Base-by-base conservation (phyloP, 2,888 invertebrate species). In the Gymnosoma rotundatum region DNA sequence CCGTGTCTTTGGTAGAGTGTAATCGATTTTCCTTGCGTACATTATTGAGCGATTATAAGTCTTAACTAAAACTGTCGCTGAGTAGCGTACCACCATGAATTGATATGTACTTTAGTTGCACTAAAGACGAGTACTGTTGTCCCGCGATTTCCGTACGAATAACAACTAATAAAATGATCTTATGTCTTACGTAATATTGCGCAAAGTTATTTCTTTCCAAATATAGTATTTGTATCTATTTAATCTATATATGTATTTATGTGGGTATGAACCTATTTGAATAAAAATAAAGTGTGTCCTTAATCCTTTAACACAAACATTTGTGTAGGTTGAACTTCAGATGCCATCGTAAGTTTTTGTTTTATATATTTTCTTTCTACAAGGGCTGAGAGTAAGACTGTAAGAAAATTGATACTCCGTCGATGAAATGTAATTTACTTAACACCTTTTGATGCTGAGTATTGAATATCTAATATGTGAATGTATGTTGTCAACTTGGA, bases 351-450 rank as follows among this genome's bases (percentile, higher is more conserved):
- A 42, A 3, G 10, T 42, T 12, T 48, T 48, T 32, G 32, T 20
- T 2, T 36, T 50, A 14, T 48, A 48, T 42, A 12, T 48, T 48
- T 48, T n/a, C 6, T 48, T 7, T 6, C 45, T 14, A 48, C 45
- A 14, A 48, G 45, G 14, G 16, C 45, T n/a, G 14, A 48, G 45
- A 48, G 6, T 48, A n/a, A 16, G 16, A 48, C 6, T 48, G 6
- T 32, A 70, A 56, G 70, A 74, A 75, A 83, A 75, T 63, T 69
- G 83, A 83, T 83, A 79, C 21, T 79, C 83, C 83, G 79, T 83
- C 75, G 79, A 76, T 72, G 75, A 75, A 79, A 72, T 83, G 73
- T 83, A 79, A 83, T 83, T 79, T 83, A 83, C 83, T 83, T 83
- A 83, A 83, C 83, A 83, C 83, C 79, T 83, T 64, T 79, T 66